Evolutionary conservation across 2,113 vertebrate species (phyloP), one percentile per base, ranked within the genome.

Genomic region (Bos indicus): DNA sequence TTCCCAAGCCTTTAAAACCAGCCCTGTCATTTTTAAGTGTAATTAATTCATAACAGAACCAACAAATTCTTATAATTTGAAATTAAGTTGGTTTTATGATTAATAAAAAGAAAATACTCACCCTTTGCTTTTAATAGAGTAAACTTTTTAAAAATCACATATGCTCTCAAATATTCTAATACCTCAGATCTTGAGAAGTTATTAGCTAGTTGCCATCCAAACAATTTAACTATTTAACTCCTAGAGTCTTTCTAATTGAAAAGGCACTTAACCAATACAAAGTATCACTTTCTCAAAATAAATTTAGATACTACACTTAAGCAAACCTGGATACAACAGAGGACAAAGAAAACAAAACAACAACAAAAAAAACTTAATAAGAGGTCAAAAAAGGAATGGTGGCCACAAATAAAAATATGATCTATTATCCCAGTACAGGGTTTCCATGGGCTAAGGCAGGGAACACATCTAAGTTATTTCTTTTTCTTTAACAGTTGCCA

Each of bases 31-130:
- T 98, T 78, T 98, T 98, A 98, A 98, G 98, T 98, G 99, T 98
- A 95, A 98, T 98, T 98, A 95, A 98, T 98, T 99, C 95, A 96
- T 97, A 97, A 98, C 36, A 98, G 95, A 98, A 98, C 98, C 97
- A 98, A 98, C 98, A 98, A 98, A 98, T 97, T 98, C 95, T 98
- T 98, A 91, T 33, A 98, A 98, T 98, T 71, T 97, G 97, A 98
- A 98, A 98, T 98, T 98, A 99, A 98, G 98, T 97, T 98, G 98
- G 98, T 97, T 98, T 98, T 98, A 98, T 98, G 98, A 98, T 98
- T 98, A 98, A 98, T 98, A 96, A 93, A 98, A 97, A 98, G 89
- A 97, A 93, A 97, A 99, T 99, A 99, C 98, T 99, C 99, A 99
- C 99, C 99, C 98, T 98, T 97, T 93, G 94, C 85, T 98, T 98